Conservation (phyloP, 2,888 invertebrate species). For the Cephus pulcher region DNA sequence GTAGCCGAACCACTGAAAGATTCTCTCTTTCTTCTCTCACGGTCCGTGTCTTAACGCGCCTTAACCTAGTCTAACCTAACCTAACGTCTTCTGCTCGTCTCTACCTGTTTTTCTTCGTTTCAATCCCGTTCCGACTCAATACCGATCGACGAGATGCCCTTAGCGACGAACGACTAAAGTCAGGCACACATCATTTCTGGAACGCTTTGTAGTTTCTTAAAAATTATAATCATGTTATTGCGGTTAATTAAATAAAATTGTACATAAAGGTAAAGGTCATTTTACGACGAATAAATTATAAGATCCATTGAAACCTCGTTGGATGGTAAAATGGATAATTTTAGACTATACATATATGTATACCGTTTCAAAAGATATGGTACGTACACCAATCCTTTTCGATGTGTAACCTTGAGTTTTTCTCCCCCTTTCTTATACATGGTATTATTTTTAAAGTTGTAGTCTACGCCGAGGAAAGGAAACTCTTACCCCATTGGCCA, state of each 20-base stretch:
- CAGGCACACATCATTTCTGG: neutral
- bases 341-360: neutral
- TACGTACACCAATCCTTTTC: neutral
- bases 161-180: neutral
- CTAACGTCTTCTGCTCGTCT: neutral
- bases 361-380: neutral
- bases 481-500: constrained; percentile 84
- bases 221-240: neutral
- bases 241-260: neutral
- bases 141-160: neutral
- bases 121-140: neutral
- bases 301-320: too few relatives aligned
- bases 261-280: neutral
- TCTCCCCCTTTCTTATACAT: neutral
- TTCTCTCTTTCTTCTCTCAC: neutral
- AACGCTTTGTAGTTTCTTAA: neutral
- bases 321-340: neutral
- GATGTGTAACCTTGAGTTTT: neutral
- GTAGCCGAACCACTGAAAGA: neutral
- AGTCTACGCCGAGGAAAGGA: constrained; percentile 75
- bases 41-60: neutral
- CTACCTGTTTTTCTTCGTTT: neutral
- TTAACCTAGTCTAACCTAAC: neutral
- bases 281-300: neutral
- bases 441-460: constrained; percentile 6